These are phyloP conservation scores for Microcebus ravelobensis DNA, from an alignment of 2,113 vertebrate species.

Conservation along the genomic window DNA sequence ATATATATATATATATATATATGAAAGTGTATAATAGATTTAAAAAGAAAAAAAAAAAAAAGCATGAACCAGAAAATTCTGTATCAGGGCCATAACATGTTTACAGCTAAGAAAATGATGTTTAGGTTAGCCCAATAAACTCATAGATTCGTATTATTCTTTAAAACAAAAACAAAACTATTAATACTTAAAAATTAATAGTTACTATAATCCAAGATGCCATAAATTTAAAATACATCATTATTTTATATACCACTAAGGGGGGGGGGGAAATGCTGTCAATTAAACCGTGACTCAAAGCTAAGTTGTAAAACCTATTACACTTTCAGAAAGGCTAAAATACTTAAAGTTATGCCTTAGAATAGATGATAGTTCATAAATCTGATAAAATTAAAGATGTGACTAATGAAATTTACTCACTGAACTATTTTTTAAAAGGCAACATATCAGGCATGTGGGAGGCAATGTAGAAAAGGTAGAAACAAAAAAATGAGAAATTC, in stretches of 20 bases:
- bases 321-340: conserved; percentile 10
- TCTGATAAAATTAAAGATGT: neutral
- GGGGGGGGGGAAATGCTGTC: neutral
- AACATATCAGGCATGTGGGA: neutral
- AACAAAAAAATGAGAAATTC: neutral
- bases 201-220: neutral
- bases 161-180: neutral
- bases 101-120: neutral
- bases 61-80: neutral
- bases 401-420: neutral
- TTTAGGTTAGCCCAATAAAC: neutral
- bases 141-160: neutral
- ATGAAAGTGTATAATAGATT: too few species aligned
- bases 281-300: neutral
- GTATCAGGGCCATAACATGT: neutral
- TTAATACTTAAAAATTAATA: conserved; percentile 6
- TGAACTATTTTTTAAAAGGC: neutral
- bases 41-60: neutral
- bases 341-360: neutral
- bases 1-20: too few species aligned
- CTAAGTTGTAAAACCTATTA: neutral
- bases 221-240: neutral
- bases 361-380: neutral
- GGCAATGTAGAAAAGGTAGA: neutral
- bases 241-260: neutral